A percentile compares a stretch with the other conserved stretches of the same genome.
These are phyloP conservation scores for Diabrotica balteata DNA, from an alignment of 2,888 invertebrate genomes.

Conservation along the genomic window DNA sequence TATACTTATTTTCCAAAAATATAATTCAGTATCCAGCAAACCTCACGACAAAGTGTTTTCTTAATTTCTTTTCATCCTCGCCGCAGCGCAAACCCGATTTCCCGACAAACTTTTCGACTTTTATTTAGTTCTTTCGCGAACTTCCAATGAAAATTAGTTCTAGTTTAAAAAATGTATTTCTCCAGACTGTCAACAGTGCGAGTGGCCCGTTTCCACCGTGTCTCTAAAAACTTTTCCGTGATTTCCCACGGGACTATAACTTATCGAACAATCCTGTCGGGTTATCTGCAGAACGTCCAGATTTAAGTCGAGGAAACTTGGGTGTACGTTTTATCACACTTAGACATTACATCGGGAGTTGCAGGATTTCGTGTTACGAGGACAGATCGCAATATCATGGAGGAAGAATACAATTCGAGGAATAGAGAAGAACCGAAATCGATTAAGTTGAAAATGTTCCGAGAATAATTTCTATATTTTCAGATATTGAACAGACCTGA, in stretches of 20 bases:
- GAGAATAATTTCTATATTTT: too few relatives aligned
- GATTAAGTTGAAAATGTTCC: too few relatives aligned
- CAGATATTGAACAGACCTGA: too few relatives aligned
- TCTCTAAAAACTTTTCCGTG: slow-evolving; percentile 36
- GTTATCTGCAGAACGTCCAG: slow-evolving; percentile 40
- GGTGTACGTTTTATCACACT: neutral
- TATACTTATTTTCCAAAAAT: too few relatives aligned
- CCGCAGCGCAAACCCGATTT: neutral
- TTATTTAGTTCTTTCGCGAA: slow-evolving; percentile 4
- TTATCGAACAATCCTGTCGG: slow-evolving; percentile 47
- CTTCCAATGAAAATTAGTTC: slow-evolving; percentile 15
- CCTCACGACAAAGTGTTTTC: too few relatives aligned
- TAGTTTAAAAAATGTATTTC: slow-evolving; percentile 6
- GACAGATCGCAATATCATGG: neutral
- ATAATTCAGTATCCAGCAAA: too few relatives aligned
- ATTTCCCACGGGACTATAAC: slow-evolving; percentile 51
- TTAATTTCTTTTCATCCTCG: too few relatives aligned
- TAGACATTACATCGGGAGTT: too few relatives aligned
- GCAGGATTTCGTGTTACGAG: neutral
- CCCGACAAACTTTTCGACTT: neutral
- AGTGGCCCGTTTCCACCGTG: slow-evolving; percentile 3
- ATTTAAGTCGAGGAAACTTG: slow-evolving; percentile 38
- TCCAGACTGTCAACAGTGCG: slow-evolving; percentile 11
- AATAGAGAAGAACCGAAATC: too few relatives aligned
- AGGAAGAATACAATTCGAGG: neutral